Evolutionary conservation across 2,888 invertebrate genomes (phyloP).

Genomic region (Torymus auratus): DNA sequence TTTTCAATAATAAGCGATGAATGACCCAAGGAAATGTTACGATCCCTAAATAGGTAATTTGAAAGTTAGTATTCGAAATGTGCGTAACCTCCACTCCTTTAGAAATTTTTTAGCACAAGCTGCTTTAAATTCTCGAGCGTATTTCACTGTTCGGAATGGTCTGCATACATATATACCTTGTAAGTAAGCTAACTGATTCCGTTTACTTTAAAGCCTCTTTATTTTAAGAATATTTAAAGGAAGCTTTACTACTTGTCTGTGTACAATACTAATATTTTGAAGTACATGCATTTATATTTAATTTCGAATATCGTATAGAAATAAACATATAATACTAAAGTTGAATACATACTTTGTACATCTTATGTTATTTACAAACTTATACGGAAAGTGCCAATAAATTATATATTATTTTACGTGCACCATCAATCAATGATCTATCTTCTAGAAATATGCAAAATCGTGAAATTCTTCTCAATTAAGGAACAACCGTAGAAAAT

Average conservation of each 20-base stretch:
- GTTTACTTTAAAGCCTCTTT: background rate
- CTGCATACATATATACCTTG: slow-evolving; percentile 14
- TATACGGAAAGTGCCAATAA: too few relatives aligned
- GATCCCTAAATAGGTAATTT: background rate
- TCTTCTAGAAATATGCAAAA: background rate
- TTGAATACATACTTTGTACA: too few relatives aligned
- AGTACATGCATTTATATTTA: too few relatives aligned
- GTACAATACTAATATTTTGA: too few relatives aligned
- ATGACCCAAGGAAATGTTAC: background rate
- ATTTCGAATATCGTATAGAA: too few relatives aligned
- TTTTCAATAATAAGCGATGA: too few relatives aligned
- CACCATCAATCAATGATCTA: background rate
- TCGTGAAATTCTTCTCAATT: slow-evolving; percentile 8
- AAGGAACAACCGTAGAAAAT: background rate
- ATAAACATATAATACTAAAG: too few relatives aligned
- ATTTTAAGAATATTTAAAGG: too few relatives aligned
- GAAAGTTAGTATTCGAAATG: slow-evolving; percentile 24
- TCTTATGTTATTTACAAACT: too few relatives aligned
- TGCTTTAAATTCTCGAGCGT: slow-evolving; percentile 12
- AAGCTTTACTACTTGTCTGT: too few relatives aligned
- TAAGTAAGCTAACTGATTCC: slow-evolving; percentile 7
- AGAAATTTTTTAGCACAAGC: slow-evolving; percentile 6
- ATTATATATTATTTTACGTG: too few relatives aligned
- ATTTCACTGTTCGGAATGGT: slow-evolving; percentile 4
- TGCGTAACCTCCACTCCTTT: background rate